Evolutionary conservation across 2,888 invertebrate species (phyloP).

Genomic region (Mimachlamys varia): DNA sequence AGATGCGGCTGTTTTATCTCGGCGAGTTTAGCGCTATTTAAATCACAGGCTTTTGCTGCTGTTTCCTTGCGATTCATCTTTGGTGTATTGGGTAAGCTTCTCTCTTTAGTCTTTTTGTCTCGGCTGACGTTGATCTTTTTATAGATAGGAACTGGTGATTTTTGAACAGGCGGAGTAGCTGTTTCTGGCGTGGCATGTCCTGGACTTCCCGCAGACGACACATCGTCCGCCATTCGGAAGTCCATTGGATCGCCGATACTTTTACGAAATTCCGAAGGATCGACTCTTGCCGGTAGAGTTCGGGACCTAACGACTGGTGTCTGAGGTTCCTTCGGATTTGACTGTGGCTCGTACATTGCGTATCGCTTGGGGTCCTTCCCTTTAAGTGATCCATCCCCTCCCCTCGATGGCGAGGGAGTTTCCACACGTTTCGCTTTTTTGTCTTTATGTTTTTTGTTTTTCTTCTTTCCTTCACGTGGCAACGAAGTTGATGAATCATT

Average conservation of each 20-base stretch:
- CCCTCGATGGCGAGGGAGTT: neutral
- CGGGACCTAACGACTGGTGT: neutral
- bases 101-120: neutral
- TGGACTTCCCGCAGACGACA: constrained; percentile 43
- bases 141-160: neutral
- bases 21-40: neutral
- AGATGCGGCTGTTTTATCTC: neutral
- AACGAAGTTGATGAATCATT: neutral
- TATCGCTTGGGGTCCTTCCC: constrained; percentile 32
- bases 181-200: constrained; percentile 43
- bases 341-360: constrained; percentile 13
- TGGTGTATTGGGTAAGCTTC: constrained; percentile 5
- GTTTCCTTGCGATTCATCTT: neutral
- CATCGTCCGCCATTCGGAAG: constrained; percentile 48
- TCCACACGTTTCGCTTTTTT: neutral
- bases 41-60: neutral
- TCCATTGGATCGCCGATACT: constrained; percentile 37
- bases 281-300: neutral
- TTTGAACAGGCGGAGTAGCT: constrained; percentile 39
- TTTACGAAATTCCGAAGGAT: constrained; percentile 36
- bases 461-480: neutral
- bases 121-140: neutral
- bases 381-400: constrained; percentile 4
- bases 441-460: neutral
- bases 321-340: constrained; percentile 6